Conservation (phyloP, 2,797 vertebrate genomes). For the Okamejei kenojei region DNA sequence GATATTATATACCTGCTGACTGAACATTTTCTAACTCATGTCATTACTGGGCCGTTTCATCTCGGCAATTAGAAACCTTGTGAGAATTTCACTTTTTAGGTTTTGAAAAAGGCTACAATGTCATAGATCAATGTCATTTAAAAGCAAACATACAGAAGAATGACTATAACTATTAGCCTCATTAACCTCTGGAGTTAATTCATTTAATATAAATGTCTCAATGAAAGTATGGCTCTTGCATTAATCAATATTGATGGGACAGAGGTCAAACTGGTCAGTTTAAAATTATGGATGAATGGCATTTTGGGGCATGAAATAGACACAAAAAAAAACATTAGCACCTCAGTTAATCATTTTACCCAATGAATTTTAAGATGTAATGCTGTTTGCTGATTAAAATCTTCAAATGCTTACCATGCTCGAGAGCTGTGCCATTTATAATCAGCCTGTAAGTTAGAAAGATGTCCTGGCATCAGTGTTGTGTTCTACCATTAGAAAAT, state of each 20-base stretch:
- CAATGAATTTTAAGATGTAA: background rate
- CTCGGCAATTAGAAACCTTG: background rate
- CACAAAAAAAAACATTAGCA: background rate
- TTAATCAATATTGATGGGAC: background rate
- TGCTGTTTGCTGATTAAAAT: background rate
- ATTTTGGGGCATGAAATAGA: background rate
- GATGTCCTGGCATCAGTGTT: too few species aligned
- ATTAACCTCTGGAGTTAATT: slow-evolving; percentile 34
- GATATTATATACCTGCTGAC: background rate
- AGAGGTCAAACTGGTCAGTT: background rate
- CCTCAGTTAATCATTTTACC: background rate
- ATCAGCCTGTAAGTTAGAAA: background rate
- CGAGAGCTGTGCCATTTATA: background rate
- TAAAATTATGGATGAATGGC: background rate
- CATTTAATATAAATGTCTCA: background rate
- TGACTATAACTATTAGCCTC: slow-evolving; percentile 3
- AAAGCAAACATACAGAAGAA: slow-evolving; percentile 11
- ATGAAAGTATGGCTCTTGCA: background rate
- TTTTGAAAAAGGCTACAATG: background rate
- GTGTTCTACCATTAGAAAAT: background rate
- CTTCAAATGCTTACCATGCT: background rate
- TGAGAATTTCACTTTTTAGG: background rate
- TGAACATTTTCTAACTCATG: background rate
- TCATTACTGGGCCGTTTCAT: background rate
- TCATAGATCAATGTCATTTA: slow-evolving; percentile 17